Conservation (phyloP, 1,140 invertebrate species). For the Kradibia gibbosae region DNA sequence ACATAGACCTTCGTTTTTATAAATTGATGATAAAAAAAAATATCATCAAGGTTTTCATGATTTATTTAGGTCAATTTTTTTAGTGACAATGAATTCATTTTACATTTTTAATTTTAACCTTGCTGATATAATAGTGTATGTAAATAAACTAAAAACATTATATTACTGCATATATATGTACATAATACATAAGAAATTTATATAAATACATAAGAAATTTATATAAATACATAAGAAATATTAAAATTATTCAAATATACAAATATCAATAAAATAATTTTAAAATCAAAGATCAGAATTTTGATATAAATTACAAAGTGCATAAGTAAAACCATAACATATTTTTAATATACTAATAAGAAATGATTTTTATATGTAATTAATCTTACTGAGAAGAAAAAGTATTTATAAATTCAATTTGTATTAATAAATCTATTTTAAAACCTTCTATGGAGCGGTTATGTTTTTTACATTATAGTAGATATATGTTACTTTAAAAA, state of each 20-base stretch:
- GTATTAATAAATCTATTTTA: slow-evolving; percentile 31
- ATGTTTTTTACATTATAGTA: slow-evolving; percentile 35
- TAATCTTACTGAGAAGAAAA: not conserved
- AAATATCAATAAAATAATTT: not conserved
- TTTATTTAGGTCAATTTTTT: slow-evolving; percentile 37
- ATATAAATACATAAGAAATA: not conserved
- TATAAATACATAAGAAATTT: not conserved
- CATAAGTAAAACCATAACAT: not conserved
- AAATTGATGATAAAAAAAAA: not conserved
- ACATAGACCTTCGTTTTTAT: not conserved
- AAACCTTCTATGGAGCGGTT: slow-evolving; percentile 19
- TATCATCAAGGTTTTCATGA: not conserved
- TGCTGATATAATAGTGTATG: not conserved
- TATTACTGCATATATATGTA: too few relatives aligned
- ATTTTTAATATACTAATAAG: not conserved
- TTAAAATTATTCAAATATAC: not conserved
- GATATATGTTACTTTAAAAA: slow-evolving; percentile 6
- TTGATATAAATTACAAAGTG: not conserved
- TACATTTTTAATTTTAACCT: not conserved
- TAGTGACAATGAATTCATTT: not conserved
- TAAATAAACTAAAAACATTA: too few relatives aligned
- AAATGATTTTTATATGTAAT: not conserved
- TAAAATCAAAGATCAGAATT: not conserved
- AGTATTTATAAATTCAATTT: not conserved
- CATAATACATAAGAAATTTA: not conserved